These are phyloP conservation scores for Podarcis lilfordi DNA, from an alignment of 2,797 vertebrate genomes.

Conservation along the genomic window DNA sequence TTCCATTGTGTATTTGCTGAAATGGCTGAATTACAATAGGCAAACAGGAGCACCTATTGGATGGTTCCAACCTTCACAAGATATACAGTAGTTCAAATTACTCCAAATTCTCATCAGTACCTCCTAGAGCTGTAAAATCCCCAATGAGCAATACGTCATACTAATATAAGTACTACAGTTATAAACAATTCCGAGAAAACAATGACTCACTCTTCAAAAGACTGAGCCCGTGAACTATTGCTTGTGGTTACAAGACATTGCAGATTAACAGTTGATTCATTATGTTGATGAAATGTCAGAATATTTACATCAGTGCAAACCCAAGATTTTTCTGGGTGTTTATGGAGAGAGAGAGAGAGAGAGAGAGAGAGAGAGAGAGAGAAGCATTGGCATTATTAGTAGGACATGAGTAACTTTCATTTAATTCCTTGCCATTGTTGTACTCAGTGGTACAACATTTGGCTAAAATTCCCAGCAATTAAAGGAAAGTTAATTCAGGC, in stretches of 20 bases:
- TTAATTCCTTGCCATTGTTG: background rate
- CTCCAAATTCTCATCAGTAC: background rate
- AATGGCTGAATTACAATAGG: too few relatives aligned
- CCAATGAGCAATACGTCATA: constrained; percentile 26
- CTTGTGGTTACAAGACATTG: constrained; percentile 62
- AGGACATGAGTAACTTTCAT: constrained; percentile 17
- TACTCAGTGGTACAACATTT: background rate
- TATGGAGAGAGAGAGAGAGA: background rate
- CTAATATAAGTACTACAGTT: constrained; percentile 17
- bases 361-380: background rate
- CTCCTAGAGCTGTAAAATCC: background rate
- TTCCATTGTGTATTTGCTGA: too few relatives aligned
- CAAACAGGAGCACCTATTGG: background rate
- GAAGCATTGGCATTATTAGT: constrained; percentile 26
- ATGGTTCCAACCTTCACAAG: background rate
- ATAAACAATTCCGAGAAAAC: constrained; percentile 67
- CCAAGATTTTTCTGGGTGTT: background rate
- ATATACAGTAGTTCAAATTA: background rate
- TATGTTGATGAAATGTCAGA: constrained; percentile 62
- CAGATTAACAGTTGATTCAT: constrained; percentile 57
- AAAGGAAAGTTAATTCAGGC: background rate
- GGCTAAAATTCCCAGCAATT: background rate
- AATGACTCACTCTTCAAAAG: constrained; percentile 60
- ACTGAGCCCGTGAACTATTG: constrained; percentile 48
- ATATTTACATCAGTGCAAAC: constrained; percentile 33